Base-by-base conservation (phyloP, 2,113 vertebrate genomes). In the Scalopus aquaticus region DNA sequence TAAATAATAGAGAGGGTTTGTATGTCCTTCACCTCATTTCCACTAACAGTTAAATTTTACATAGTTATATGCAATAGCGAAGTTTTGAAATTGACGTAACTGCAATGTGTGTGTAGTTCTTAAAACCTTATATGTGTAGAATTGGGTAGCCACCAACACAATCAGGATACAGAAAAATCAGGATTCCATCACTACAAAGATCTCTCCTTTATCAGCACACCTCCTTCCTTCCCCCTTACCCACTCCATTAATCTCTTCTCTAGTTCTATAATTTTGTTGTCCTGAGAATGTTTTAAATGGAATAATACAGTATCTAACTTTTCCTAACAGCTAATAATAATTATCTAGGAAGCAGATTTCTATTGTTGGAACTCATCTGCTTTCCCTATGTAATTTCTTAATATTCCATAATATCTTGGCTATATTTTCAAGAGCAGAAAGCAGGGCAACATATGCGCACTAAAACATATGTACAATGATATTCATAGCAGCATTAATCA, bases 311-410 rank as follows among this genome's bases (percentile, higher is more conserved):
- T 35, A 51, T 20, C n/a, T 28, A 70, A 67, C 10, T 28, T 85
- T 85, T 69, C 35, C 37, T 64, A 32, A 54, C 39, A 73, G n/a
- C 7, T 35, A 42, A 82, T 13, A 78, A 46, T 78, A 69, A 46
- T 15, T n/a, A 44, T 49, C 62, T 49, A 93, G 58, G 54, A 78
- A 62, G 35, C 12, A 72, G 62, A 78, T 91, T 72, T 44, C 54
- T 91, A 39, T 49, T 51, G 13, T 58, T 44, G 74, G 72, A 69
- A 67, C 56, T 37, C 39, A 35, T 88, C 37, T 85, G 22, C 35
- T 89, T 93, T 62, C 42, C 30, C 44, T 10, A 87, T 20, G 19
- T 3, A 44, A 56, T 94, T 79, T 88, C 84, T 72, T 94, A 91
- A 64, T 54, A 32, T 44, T 83, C 20, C 56, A 58, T 49, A 77